phyloP scores from a whole-genome alignment of 2,888 invertebrate genomes.

The Drosophila sordidapex region DNA sequence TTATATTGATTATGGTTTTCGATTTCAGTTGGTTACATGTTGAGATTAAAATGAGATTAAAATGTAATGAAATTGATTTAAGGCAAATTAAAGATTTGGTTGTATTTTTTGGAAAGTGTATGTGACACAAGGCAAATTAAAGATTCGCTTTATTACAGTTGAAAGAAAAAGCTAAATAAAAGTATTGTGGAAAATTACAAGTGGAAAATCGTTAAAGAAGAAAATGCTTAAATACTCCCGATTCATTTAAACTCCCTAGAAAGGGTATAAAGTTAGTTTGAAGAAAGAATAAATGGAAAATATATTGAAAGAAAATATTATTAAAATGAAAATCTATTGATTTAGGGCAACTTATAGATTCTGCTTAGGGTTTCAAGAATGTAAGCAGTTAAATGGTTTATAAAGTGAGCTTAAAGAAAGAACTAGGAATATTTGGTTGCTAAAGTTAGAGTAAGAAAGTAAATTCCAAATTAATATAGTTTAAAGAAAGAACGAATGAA shows the following conservation, averaged over 20 bases:
- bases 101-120: neutral
- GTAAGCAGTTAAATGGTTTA: neutral
- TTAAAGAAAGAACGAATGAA: neutral
- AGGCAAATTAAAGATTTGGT: slow-evolving; percentile 36
- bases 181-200: neutral
- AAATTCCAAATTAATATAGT: neutral
- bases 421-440: neutral
- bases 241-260: neutral
- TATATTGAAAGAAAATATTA: neutral
- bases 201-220: neutral
- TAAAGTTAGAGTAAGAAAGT: neutral
- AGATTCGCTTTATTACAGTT: neutral
- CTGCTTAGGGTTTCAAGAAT: neutral
- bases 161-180: neutral
- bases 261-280: neutral
- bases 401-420: neutral
- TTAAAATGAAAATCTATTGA: neutral
- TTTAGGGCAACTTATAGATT: neutral
- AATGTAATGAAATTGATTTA: slow-evolving; percentile 51
- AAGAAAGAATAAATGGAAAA: neutral
- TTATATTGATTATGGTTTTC: slow-evolving; percentile 29
- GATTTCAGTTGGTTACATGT: slow-evolving; percentile 37
- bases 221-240: neutral
- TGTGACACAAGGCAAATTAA: neutral
- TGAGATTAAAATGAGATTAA: slow-evolving; percentile 64